Conservation (phyloP, 2,888 invertebrate species). For the Dorcus hopei region DNA sequence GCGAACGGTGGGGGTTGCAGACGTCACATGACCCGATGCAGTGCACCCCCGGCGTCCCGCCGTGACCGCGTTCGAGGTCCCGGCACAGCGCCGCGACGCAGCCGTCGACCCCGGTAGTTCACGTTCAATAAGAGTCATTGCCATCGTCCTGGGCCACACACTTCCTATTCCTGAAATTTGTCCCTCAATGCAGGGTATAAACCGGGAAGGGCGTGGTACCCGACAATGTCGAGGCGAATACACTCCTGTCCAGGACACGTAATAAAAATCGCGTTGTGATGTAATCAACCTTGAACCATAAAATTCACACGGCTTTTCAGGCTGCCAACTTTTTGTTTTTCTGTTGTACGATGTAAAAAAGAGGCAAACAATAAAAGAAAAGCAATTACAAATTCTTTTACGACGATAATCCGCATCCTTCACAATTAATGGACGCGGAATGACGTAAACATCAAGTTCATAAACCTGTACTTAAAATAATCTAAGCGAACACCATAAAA, state of each 20-base stretch:
- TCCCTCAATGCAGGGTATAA: not conserved
- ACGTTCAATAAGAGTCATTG: constrained; percentile 55
- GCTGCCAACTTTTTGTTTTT: not conserved
- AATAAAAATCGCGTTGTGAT: not conserved
- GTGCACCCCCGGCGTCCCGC: constrained; percentile 33
- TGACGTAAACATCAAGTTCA: no score
- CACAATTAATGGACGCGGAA: no score
- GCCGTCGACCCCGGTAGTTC: constrained; percentile 53
- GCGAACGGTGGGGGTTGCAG: constrained; percentile 35
- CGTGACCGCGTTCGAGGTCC: constrained; percentile 43
- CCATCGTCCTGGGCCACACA: constrained; percentile 35
- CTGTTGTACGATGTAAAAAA: not conserved
- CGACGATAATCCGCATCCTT: no score
- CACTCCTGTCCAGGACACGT: not conserved
- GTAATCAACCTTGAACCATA: not conserved
- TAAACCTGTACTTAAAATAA: no score
- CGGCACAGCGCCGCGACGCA: constrained; percentile 41
- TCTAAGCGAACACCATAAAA: no score
- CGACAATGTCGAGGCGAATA: not conserved
- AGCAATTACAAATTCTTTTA: no score
- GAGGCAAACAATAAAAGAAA: no score
- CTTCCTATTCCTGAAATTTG: constrained; percentile 6
- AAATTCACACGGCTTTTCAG: not conserved
- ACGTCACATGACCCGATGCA: constrained; percentile 34
- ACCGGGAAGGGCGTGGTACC: not conserved